Percentiles rank a stretch among this genome's conserved stretches.
Evolutionary conservation across 1,140 invertebrate genomes (phyloP).

Genomic region (Frieseomelitta varia): DNA sequence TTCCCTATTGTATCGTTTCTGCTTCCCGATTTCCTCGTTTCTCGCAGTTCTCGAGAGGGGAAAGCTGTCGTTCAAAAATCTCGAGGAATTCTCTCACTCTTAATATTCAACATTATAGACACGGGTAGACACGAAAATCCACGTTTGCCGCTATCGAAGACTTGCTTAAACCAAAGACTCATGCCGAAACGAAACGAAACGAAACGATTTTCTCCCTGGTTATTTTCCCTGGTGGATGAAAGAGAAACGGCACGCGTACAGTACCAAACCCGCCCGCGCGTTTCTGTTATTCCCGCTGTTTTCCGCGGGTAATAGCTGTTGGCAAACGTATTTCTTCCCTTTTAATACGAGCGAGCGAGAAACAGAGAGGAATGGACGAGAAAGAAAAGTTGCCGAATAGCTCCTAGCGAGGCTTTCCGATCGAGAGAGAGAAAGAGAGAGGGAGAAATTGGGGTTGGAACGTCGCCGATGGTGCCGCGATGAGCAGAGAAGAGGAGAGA

Average conservation of each 20-base stretch:
- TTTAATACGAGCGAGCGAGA: slow-evolving; percentile 11
- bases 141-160: background rate
- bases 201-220: background rate
- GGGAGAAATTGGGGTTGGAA: slow-evolving; percentile 56
- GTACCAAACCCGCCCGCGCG: too few relatives aligned
- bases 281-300: background rate
- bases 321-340: slow-evolving; percentile 27
- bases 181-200: background rate
- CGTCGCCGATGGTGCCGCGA: slow-evolving; percentile 52
- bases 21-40: too few relatives aligned
- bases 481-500: background rate
- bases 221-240: background rate
- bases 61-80: too few relatives aligned
- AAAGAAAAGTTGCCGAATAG: slow-evolving; percentile 55
- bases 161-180: background rate
- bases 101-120: too few relatives aligned
- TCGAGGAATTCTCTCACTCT: too few relatives aligned
- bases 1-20: too few relatives aligned
- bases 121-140: too few relatives aligned
- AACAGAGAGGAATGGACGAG: too few relatives aligned
- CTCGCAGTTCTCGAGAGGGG: too few relatives aligned
- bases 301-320: slow-evolving; percentile 10
- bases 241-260: background rate
- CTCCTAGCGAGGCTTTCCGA: slow-evolving; percentile 48
- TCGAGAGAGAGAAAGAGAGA: slow-evolving; percentile 12